Conservation (phyloP, 1,140 invertebrate genomes). For the Pristionchus pacificus region DNA sequence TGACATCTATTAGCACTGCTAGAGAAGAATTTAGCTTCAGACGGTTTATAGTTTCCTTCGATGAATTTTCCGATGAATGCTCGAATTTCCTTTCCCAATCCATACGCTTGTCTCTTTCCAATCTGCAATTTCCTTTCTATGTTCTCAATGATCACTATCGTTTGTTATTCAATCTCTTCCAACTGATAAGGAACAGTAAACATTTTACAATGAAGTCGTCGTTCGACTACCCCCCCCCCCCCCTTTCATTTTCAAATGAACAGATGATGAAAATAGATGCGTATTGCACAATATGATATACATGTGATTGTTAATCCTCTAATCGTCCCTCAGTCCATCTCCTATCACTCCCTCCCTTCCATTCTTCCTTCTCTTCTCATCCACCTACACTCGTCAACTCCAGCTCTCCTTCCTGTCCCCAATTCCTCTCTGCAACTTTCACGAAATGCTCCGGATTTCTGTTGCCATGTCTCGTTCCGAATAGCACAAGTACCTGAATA, state of each 20-base stretch:
- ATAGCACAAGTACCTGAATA: background rate
- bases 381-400: constrained; percentile 36
- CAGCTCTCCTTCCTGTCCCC: constrained; percentile 34
- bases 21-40: constrained; percentile 35
- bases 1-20: constrained; percentile 37
- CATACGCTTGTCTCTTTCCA: constrained; percentile 38
- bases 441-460: constrained; percentile 39
- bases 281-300: too few relatives aligned
- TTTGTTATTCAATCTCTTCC: too few relatives aligned
- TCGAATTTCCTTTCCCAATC: constrained; percentile 34
- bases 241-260: too few relatives aligned
- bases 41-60: constrained; percentile 28
- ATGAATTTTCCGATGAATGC: constrained; percentile 30
- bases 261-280: too few relatives aligned
- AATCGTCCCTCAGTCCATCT: too few relatives aligned
- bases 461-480: constrained; percentile 33
- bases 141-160: too few relatives aligned
- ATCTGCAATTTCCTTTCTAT: constrained; percentile 13
- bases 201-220: too few relatives aligned
- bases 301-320: too few relatives aligned
- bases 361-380: background rate
- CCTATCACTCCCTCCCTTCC: background rate
- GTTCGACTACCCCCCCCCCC: too few relatives aligned
- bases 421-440: constrained; percentile 27
- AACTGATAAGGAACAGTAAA: too few relatives aligned